Evolutionary conservation across 2,888 invertebrate species (phyloP), one percentile per base, ranked within the genome.

Genomic region (Spicauda simplicius): DNA sequence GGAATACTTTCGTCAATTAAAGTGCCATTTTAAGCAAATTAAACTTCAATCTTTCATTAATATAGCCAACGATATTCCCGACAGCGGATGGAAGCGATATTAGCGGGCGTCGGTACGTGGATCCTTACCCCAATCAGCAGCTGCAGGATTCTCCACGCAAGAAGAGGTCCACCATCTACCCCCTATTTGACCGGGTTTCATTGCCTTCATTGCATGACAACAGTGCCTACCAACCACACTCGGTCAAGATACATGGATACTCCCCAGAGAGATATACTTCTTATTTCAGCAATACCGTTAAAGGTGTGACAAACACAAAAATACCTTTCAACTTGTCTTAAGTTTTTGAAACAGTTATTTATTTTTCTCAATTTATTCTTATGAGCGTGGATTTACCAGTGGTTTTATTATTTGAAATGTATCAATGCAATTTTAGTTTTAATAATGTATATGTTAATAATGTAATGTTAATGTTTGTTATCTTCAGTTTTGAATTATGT

Each of bases 51-150:
- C 79, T 88, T 88, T 87, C 79, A 87, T 85, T 87, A 89, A 88
- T 85, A 74, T 83, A 88, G 89, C 84, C 80, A 86, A 84, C 85
- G 81, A 86, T 88, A 85, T 89, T 86, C 84, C 86, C 86, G 85
- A 91, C 90, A 92, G 92, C 86, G 87, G 91, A 93, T 85, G 90
- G 88, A 85, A 90, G 77, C 82, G 91, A 92, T 83, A 86, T 90
- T 84, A 90, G 81, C 69, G 85, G 86, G 72, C 77, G 91, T 64
- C 85, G 92, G 66, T 93, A 87, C 77, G 90, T 93, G 76, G 92
- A 93, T 72, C 91, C 92, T 0, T 93, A 91, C 74, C 91, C 92
- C n/a, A 85, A 80, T 54, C 88, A 90, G 73, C 91, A 89, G 73
- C 84, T 92, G 82, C 92, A 91, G 75, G 92, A 92, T 20, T 85